phyloP scores from a whole-genome alignment of 2,113 vertebrate genomes.

The Penelope pileata region DNA sequence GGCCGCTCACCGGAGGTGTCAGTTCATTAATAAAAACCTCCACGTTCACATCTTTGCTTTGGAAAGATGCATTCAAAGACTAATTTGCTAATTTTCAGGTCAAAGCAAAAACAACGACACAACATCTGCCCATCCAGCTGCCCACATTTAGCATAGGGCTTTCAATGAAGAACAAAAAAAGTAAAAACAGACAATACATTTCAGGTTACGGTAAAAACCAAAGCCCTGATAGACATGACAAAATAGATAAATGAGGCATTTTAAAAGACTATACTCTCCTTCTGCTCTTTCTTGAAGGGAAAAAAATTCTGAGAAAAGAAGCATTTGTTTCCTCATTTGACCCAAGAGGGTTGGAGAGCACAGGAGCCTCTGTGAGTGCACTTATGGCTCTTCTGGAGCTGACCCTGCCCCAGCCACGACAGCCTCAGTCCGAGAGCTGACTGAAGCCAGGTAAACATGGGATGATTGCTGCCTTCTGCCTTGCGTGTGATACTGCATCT shows the following conservation, averaged over 20 bases:
- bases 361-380: background rate
- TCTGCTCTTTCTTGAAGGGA: background rate
- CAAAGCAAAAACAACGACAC: background rate
- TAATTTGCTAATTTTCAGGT: background rate
- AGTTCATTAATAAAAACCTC: constrained; percentile 3
- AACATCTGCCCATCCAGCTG: background rate
- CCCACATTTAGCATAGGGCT: background rate
- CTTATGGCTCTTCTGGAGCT: background rate
- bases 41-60: constrained; percentile 1
- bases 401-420: background rate
- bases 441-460: background rate
- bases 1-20: background rate
- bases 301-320: background rate
- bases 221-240: background rate
- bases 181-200: background rate
- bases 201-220: constrained; percentile 1
- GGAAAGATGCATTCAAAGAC: background rate
- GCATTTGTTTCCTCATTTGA: background rate
- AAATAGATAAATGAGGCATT: too few relatives aligned
- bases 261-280: background rate
- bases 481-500: fast-evolving
- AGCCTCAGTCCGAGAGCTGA: background rate
- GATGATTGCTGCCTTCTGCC: background rate
- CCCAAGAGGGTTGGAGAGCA: background rate
- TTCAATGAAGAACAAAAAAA: background rate